Conservation (phyloP, 2,797 vertebrate species). For the Cheirogaleus major region DNA sequence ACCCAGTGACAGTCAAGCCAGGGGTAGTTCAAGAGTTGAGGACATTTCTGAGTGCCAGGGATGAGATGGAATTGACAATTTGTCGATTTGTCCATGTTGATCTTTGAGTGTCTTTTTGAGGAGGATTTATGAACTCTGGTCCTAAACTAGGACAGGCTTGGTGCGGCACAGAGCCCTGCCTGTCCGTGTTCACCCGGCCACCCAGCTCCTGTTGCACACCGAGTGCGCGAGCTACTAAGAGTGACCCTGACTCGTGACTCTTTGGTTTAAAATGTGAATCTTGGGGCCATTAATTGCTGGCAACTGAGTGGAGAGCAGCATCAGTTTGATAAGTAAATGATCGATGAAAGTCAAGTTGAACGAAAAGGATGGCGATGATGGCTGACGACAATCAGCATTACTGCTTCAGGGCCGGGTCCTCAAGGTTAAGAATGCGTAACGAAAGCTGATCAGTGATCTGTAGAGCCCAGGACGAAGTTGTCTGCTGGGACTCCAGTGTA, state of each 20-base stretch:
- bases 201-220: neutral
- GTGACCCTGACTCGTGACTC: neutral
- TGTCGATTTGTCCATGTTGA: neutral
- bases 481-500: accelerated
- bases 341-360: neutral
- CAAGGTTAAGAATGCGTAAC: neutral
- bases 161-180: no score
- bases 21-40: neutral
- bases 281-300: neutral
- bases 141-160: neutral
- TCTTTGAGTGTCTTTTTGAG: neutral
- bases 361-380: neutral
- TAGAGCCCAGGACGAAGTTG: neutral
- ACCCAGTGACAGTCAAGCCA: neutral
- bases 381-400: neutral
- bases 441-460: accelerated
- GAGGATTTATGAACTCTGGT: neutral
- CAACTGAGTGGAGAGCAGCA: neutral
- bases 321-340: neutral
- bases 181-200: accelerated
- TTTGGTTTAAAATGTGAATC: neutral
- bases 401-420: neutral
- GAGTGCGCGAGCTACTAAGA: neutral
- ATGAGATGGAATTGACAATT: neutral
- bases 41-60: neutral